Evolutionary conservation across 2,113 vertebrate genomes (phyloP).

Genomic region (Fulmarus glacialis): DNA sequence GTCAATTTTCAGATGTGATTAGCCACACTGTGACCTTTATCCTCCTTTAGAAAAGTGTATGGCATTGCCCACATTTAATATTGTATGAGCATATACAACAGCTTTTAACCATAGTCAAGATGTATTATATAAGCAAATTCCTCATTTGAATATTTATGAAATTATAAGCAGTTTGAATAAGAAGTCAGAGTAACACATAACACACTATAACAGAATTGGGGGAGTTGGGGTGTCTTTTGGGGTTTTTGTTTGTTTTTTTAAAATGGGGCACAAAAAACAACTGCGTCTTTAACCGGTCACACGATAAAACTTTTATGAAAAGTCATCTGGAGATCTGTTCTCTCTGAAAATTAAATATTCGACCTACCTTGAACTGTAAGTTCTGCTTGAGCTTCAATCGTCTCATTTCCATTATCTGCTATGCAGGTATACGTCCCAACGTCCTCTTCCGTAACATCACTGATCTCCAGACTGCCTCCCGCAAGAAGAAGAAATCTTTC

Average conservation of each 20-base stretch:
- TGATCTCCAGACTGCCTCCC: slow-evolving; percentile 85
- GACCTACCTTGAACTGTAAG: slow-evolving; percentile 88
- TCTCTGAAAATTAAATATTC: not conserved
- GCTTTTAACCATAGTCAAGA: not conserved
- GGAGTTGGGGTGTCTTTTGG: too few relatives aligned
- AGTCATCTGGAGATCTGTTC: not conserved
- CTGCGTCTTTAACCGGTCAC: not conserved
- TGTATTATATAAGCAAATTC: not conserved
- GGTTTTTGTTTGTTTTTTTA: too few relatives aligned
- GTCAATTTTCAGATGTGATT: not conserved
- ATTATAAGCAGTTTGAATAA: not conserved
- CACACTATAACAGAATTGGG: not conserved
- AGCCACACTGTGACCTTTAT: not conserved
- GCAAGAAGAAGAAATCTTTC: slow-evolving; percentile 79
- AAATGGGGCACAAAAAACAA: fast-evolving
- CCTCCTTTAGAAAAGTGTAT: not conserved
- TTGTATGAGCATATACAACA: fast-evolving
- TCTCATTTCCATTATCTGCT: slow-evolving; percentile 83
- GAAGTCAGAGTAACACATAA: not conserved
- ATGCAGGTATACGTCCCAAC: slow-evolving; percentile 87
- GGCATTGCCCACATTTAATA: not conserved
- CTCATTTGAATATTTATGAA: not conserved
- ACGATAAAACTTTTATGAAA: too few relatives aligned
- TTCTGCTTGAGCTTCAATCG: slow-evolving; percentile 85
- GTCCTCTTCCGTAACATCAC: slow-evolving; percentile 81